These are phyloP conservation scores for Drosophila fungiperda DNA, from an alignment of 2,888 invertebrate species.

Conservation along the genomic window DNA sequence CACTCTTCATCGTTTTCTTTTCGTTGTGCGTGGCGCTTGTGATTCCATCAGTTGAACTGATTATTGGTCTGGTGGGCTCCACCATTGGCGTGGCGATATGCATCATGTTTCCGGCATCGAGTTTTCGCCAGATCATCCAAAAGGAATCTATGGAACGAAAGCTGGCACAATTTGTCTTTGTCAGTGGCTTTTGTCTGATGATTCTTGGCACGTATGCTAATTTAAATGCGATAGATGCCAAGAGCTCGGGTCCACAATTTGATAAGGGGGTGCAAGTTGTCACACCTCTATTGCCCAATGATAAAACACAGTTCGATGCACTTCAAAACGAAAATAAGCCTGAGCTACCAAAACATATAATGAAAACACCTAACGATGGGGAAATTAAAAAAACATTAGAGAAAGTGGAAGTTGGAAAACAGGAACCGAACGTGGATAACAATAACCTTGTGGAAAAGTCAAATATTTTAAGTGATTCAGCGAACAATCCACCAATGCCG, in stretches of 20 bases:
- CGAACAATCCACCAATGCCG: constrained; percentile 67
- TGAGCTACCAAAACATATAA: constrained; percentile 47
- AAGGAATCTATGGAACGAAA: constrained; percentile 93
- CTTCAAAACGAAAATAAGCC: constrained; percentile 47
- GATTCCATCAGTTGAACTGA: constrained; percentile 97
- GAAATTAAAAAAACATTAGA: constrained; percentile 24
- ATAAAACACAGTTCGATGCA: constrained; percentile 31
- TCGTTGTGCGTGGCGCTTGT: constrained; percentile 93
- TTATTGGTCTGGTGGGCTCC: constrained; percentile 96
- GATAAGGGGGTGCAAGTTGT: constrained; percentile 52
- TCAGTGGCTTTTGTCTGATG: constrained; percentile 94
- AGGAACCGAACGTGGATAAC: constrained; percentile 3
- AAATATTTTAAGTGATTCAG: constrained; percentile 22
- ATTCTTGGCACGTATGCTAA: constrained; percentile 96
- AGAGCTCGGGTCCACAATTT: constrained; percentile 84
- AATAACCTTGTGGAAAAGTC: constrained; percentile 25
- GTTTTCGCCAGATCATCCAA: constrained; percentile 93
- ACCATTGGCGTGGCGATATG: constrained; percentile 98
- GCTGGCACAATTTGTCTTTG: constrained; percentile 92
- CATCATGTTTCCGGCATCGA: constrained; percentile 95
- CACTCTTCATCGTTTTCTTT: constrained; percentile 90
- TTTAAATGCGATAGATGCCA: constrained; percentile 90
- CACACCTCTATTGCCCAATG: constrained; percentile 58
- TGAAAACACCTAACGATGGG: constrained; percentile 26
- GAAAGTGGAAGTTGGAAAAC: constrained; percentile 41